Base-by-base conservation (phyloP, 2,113 vertebrate genomes). In the Eptesicus fuscus region DNA sequence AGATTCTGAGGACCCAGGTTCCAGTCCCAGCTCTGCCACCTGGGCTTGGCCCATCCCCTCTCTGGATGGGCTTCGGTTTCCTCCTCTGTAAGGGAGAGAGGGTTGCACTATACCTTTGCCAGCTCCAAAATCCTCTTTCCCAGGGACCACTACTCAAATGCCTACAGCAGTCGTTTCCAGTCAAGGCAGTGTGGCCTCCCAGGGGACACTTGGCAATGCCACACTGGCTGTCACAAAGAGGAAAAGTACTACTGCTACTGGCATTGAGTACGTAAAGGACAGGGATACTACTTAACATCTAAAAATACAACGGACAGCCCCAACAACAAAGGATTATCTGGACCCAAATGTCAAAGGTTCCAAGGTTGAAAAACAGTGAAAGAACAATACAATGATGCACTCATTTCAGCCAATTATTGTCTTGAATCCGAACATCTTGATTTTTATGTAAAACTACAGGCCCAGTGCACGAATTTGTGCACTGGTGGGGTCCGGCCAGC, bases 371-470 rank as follows among this genome's bases (percentile, higher is more conserved):
- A 80, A 79, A 12, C 23, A 25, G 14, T 20, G 4, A 49, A 44
- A 73, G 35, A 71, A 65, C 20, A 71, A 16, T 32, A 25, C 32
- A 30, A 82, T 30, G 71, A 88, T n/a, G 35, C 77, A 30, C 42
- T 82, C 30, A 47, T 16, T 42, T 47, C 5, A 77, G 47, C 12
- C 77, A 88, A 22, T 82, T 51, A 32, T 5, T 77, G 53, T 35
- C 59, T 51, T 14, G 23, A 86, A 73, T 74, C 17, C 65, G n/a
- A 85, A 83, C 56, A 44, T 83, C 73, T 79, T 10, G 0, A 40
- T 78, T 85, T 93, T 94, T 35, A 91, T 53, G 37, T 89, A 80
- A 91, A 94, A 56, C 53, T 56, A 56, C 7, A 56, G 53, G 53
- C 18, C 51, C 51, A 53, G 51, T 20, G 51, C 53, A 56, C 7